phyloP scores from a whole-genome alignment of 1,140 invertebrate genomes.

The Lordiphosa mommai region DNA sequence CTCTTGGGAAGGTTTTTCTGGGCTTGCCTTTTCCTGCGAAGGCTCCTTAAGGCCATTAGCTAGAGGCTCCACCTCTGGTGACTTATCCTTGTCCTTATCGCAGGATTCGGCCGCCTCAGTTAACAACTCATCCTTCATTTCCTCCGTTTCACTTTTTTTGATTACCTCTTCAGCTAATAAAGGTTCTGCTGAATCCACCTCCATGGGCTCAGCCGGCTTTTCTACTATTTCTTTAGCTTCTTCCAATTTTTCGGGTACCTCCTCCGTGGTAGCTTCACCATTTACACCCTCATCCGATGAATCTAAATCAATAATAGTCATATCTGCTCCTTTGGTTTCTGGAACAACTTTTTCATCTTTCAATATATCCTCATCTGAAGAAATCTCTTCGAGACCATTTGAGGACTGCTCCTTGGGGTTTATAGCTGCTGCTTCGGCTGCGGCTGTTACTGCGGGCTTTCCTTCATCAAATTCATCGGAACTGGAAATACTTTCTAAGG shows the following conservation, averaged over 20 bases:
- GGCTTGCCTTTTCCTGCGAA: too few relatives aligned
- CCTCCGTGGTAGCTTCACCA: conserved; percentile 1
- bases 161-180: neutral
- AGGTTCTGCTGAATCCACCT: neutral
- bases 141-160: conserved; percentile 6
- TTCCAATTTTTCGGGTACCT: neutral
- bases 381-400: conserved; percentile 40
- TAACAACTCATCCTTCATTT: conserved; percentile 8
- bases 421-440: neutral
- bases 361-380: conserved; percentile 26
- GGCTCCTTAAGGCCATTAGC: too few relatives aligned
- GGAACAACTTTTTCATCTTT: neutral
- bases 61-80: neutral
- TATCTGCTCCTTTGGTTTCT: neutral
- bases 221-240: neutral
- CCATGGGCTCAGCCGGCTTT: neutral
- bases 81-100: neutral
- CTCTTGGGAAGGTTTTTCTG: too few relatives aligned
- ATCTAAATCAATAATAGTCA: conserved; percentile 32
- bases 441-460: conserved; percentile 1
- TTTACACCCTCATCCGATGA: conserved; percentile 23
- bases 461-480: conserved; percentile 34
- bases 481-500: conserved; percentile 52
- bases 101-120: neutral
- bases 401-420: neutral